Base-by-base conservation (phyloP, 2,888 invertebrate genomes). In the Sphinx pinastri region DNA sequence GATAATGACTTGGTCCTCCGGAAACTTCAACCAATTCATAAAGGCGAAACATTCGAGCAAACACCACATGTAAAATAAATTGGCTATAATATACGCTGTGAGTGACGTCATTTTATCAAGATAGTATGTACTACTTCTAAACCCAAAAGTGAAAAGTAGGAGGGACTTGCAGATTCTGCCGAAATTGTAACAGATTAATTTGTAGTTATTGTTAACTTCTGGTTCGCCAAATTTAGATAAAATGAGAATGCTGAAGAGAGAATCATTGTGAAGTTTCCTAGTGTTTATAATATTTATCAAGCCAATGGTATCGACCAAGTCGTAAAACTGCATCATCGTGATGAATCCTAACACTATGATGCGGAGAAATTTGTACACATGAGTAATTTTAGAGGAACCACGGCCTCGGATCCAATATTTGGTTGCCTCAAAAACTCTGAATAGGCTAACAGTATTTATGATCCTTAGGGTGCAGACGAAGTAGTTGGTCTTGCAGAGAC, bases 31-130 rank as follows among this genome's bases (percentile, higher is more conserved):
- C 13, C 77, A 72, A 16, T 72, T 74, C 0, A 84, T 16, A 4
- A 78, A 71, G n/a, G 75, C 71, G 58, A 76, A 83, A 49, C 79
- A 78, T 67, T 84, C 84, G 0, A 80, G 4, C 0, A 84, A 51
- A 47, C 70, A 73, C 84, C 83, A 85, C n/a, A 75, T 49, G n/a
- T 77, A 79, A 69, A 88, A 85, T 2, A 71, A 5, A 58, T 75
- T 80, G 0, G 79, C 77, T 2, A 83, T 71, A 10, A 79, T 4
- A 49, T 75, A 84, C 7, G 76, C 73, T 1, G 79, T 0, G 16
- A 87, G 68, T 5, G 78, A 73, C 7, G 71, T 68, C 16, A 84
- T 38, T 57, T 72, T 73, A 49, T 87, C 85, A 4, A 81, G 38
- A 16, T 75, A 71, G 55, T 68, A 75, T 0, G 45, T 16, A n/a